Base-by-base conservation (phyloP, 1,140 invertebrate genomes). In the Calliphora vicina region DNA sequence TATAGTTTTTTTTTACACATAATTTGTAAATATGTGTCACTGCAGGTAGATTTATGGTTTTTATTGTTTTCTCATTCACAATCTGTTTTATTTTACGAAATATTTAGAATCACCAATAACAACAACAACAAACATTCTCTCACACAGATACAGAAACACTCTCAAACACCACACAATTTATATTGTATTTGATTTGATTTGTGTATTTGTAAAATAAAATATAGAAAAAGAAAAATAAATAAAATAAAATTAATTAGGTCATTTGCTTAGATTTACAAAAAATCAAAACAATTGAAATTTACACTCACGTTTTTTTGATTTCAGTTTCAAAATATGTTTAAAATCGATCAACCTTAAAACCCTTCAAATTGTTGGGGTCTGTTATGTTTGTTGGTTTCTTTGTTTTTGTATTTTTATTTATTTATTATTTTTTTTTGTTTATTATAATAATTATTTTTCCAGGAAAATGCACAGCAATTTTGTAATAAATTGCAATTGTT, bases 281-380 rank as follows among this genome's bases (percentile, higher is more conserved):
- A 67, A 23, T 20, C 20, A 67, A 67, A 67, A 67, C 9, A 23
- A 67, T 67, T 67, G 9, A 67, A 67, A 67, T 67, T 67, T 67
- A 67, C 61, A 67, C 61, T 67, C 61, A 67, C 61, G 61, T 67
- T 67, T 23, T 67, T 67, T 23, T 57, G 50, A 17, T 57, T 17
- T 5, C 35, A 50, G 12, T 50, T 50, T 50, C 13, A 13, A 67
- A 20, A n/a, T 23, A 23, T 23, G 6, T 35, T 25, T 67, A 67
- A 67, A 67, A 67, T 67, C 61, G 61, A 67, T 67, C 61, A 67
- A 67, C 50, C 50, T 57, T 57, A 57, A 57, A 57, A 57, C 61
- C 61, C 61, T 67, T 67, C 23, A 67, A 10, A 8, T 29, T 29
- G 2, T 23, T 67, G n/a, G 61, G 61, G 61, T 23, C 25, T 67